Evolutionary conservation across 2,888 invertebrate genomes (phyloP).

Genomic region (Lasioglossum zephyrum): DNA sequence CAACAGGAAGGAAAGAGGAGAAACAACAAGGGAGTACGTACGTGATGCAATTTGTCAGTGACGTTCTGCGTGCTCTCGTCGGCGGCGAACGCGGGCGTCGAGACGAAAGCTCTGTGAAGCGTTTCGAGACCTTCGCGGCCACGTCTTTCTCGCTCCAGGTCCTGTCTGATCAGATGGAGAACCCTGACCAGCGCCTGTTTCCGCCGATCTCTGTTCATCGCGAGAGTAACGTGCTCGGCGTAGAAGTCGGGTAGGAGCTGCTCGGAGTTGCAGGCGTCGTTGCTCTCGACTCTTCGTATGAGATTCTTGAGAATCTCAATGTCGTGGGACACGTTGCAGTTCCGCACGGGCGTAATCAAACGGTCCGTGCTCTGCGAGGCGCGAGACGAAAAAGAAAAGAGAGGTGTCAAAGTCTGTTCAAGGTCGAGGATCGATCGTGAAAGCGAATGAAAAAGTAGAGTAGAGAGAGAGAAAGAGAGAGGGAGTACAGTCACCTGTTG

Average conservation of each 20-base stretch:
- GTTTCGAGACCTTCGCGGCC: slow-evolving; percentile 96
- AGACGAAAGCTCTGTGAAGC: slow-evolving; percentile 93
- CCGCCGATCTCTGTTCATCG: slow-evolving; percentile 96
- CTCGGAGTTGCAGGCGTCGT: slow-evolving; percentile 89
- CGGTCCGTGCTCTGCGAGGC: slow-evolving; percentile 88
- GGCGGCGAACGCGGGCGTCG: slow-evolving; percentile 93
- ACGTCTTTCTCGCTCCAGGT: slow-evolving; percentile 94
- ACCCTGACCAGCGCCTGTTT: slow-evolving; percentile 94
- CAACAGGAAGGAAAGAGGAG: not conserved
- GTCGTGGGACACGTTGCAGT: slow-evolving; percentile 87
- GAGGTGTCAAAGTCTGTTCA: not conserved
- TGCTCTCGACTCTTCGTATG: slow-evolving; percentile 88
- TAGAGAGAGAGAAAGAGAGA: not conserved
- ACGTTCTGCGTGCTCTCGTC: slow-evolving; percentile 96
- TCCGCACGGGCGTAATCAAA: slow-evolving; percentile 88
- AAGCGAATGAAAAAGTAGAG: not conserved
- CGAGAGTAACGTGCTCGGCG: slow-evolving; percentile 96
- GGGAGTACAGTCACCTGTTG: slow-evolving; percentile 86
- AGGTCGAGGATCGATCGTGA: not conserved
- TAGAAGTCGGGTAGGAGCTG: slow-evolving; percentile 97
- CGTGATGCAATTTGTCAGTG: slow-evolving; percentile 96
- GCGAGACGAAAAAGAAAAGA: not conserved
- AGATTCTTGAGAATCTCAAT: slow-evolving; percentile 90
- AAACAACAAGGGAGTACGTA: slow-evolving; percentile 82
- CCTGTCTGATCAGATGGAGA: slow-evolving; percentile 93